Base-by-base conservation (phyloP, 2,113 vertebrate species). In the Propithecus coquereli region DNA sequence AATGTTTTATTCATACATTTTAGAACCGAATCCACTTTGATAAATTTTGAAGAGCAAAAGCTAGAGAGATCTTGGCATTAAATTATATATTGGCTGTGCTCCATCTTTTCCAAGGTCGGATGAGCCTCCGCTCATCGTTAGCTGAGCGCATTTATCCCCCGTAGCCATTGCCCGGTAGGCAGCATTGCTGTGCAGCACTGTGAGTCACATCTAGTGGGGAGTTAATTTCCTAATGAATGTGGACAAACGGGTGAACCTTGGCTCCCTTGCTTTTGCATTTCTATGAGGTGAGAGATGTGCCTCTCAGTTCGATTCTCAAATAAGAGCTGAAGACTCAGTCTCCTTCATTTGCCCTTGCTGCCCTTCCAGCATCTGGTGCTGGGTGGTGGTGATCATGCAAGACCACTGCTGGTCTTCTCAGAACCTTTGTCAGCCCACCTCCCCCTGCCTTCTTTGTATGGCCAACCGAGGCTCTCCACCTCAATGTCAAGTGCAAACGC, bases 181-280 rank as follows among this genome's bases (percentile, higher is more conserved):
- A 34, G 93, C 63, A 6, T 17, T 40, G 68, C 66, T 37, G 27
- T 23, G 30, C 70, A 70, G 16, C 8, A 8, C 52, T 32, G 34
- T 87, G 86, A 95, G 91, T 95, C 96, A 73, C 12, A 30, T 68
- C 66, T 68, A 32, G 65, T 52, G 74, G 77, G 68, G 74, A 96
- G 94, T 95, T 94, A 94, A 94, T 96, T 94, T 97, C 68, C 30
- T 96, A 94, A 90, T 93, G 83, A 97, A 71, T 79, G 50, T 91
- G 89, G 90, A 63, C 94, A 94, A 85, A 86, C 0, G 4, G 37
- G 25, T 59, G 91, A 92, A 57, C 57, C 87, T 88, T 91, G 82
- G 65, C 85, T 94, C 61, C 66, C 22, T 83, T 70, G 82, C 13
- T 17, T 91, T 85, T 88, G 86, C 90, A 57, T 96, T 90, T 91